Evolutionary conservation across 1,140 invertebrate species (phyloP).

Genomic region (Proales similis): DNA sequence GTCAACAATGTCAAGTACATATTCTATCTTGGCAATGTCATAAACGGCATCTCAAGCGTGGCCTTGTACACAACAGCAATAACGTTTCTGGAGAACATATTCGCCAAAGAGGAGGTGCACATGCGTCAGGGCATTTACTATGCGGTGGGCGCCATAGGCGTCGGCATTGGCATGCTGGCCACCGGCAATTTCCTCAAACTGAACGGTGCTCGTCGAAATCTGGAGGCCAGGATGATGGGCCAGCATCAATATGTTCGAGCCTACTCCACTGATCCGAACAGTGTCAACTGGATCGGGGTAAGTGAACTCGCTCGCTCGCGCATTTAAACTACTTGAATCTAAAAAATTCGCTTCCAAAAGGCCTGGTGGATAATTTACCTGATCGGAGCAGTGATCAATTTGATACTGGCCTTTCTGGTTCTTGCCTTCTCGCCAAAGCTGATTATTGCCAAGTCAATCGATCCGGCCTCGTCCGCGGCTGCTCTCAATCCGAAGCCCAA

Average conservation of each 20-base stretch:
- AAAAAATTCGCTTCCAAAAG: too few species aligned
- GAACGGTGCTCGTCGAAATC: background rate
- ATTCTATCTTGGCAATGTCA: conserved; percentile 10
- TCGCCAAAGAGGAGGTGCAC: conserved; percentile 14
- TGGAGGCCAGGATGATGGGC: background rate
- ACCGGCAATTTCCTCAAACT: conserved; percentile 35
- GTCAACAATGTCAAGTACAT: conserved; percentile 12
- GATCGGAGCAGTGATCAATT: background rate
- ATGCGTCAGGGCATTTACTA: conserved; percentile 30
- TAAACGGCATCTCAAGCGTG: conserved; percentile 30
- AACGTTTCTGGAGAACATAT: conserved; percentile 24
- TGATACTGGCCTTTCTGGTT: background rate
- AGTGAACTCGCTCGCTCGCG: too few species aligned
- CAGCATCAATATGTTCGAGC: too few species aligned
- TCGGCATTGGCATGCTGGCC: conserved; percentile 25
- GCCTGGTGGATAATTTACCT: conserved; percentile 36
- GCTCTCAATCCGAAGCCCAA: too few species aligned
- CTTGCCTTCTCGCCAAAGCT: conserved; percentile 6
- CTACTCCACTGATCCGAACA: too few species aligned
- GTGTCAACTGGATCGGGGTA: conserved; percentile 15
- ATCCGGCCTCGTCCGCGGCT: background rate
- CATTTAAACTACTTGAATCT: too few species aligned
- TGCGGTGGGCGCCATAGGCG: conserved; percentile 13
- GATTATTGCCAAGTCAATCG: background rate
- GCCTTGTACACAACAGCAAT: conserved; percentile 20